Conservation (phyloP, 2,797 vertebrate genomes). For the Labeo calbasu region DNA sequence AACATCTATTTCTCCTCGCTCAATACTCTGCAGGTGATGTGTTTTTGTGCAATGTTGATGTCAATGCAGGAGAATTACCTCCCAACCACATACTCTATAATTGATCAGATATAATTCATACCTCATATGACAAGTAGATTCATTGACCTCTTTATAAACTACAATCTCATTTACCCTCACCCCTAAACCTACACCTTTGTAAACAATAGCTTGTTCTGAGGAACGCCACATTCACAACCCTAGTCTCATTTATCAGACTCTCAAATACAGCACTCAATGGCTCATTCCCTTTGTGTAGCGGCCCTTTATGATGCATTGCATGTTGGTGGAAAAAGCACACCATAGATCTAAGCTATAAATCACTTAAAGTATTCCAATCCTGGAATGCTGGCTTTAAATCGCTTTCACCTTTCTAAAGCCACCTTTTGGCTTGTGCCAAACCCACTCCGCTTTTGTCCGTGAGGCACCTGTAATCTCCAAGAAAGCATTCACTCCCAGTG, state of each 20-base stretch:
- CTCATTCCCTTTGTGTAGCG: constrained; percentile 42
- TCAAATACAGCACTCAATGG: constrained; percentile 32
- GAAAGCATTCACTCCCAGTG: constrained; percentile 55
- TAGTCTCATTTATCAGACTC: constrained; percentile 54
- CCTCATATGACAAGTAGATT: constrained; percentile 22
- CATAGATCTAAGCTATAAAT: constrained; percentile 53
- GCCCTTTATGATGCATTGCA: constrained; percentile 49
- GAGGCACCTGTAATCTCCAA: constrained; percentile 56
- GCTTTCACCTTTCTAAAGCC: constrained; percentile 56
- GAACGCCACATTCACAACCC: constrained; percentile 30
- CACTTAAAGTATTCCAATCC: constrained; percentile 46
- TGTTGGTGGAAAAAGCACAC: constrained; percentile 44
- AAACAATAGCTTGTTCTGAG: constrained; percentile 43
- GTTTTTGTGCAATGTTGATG: neutral
- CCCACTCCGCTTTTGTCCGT: constrained; percentile 7
- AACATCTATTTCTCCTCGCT: neutral
- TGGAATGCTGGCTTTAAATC: constrained; percentile 32
- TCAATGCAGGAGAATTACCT: neutral
- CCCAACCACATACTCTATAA: constrained; percentile 7
- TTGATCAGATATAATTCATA: constrained; percentile 16
- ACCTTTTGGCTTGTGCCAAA: constrained; percentile 45
- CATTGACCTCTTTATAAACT: constrained; percentile 21
- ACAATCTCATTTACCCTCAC: constrained; percentile 2
- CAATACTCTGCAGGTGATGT: neutral
- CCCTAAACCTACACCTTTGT: constrained; percentile 36